Evolutionary conservation across 2,797 vertebrate genomes (phyloP).

Genomic region (Morelia viridis): DNA sequence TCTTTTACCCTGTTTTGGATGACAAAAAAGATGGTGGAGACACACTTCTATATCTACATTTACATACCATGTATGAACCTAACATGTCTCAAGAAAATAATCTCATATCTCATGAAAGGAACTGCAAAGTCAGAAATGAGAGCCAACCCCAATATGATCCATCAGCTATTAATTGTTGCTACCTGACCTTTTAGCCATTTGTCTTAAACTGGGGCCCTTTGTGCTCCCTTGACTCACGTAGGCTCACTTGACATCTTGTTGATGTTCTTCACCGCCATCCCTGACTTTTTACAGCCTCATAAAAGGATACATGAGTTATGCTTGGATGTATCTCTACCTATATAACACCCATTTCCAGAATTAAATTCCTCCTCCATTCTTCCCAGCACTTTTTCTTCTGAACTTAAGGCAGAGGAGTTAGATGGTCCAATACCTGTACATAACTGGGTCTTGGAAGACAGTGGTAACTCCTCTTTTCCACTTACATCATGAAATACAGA

Average conservation of each 20-base stretch:
- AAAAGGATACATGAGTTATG: neutral
- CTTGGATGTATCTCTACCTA: neutral
- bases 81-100: neutral
- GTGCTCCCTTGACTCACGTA: too few relatives aligned
- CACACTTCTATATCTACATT: neutral
- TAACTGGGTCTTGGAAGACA: neutral
- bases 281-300: neutral
- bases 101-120: neutral
- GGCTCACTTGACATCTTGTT: neutral
- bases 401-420: neutral
- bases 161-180: neutral
- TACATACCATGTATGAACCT: neutral
- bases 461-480: neutral
- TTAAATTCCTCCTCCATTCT: neutral
- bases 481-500: neutral
- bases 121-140: neutral
- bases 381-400: neutral
- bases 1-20: neutral
- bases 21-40: neutral
- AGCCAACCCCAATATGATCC: neutral
- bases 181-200: neutral
- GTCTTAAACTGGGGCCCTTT: neutral
- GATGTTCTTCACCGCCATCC: neutral
- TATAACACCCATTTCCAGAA: neutral
- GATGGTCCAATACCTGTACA: too few relatives aligned